Percentiles rank a stretch among this genome's conserved stretches.
phyloP scores from a whole-genome alignment of 2,888 invertebrate genomes.

The Alloplasta piceator region DNA sequence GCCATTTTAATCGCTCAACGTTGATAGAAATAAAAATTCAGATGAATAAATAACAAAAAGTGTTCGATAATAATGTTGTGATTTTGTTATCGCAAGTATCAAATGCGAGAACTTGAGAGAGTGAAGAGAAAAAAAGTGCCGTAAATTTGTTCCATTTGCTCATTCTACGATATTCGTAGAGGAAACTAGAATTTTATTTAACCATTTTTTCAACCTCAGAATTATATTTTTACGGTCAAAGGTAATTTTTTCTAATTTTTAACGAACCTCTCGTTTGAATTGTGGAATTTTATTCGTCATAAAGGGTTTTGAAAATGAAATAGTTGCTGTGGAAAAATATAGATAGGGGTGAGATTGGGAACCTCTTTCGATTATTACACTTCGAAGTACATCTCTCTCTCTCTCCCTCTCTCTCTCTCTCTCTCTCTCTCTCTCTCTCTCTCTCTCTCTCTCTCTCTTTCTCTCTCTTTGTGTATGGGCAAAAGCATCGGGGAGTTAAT shows the following conservation, averaged over 20 bases:
- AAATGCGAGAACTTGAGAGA: no score
- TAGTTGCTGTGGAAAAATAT: background rate
- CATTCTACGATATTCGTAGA: background rate
- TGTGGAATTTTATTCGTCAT: background rate
- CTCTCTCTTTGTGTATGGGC: conserved; percentile 5
- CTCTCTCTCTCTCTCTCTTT: conserved; percentile 24
- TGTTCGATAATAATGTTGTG: conserved; percentile 48
- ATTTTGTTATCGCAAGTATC: conserved; percentile 7
- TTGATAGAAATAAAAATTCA: background rate
- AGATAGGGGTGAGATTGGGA: conserved; percentile 33
- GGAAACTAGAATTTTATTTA: background rate
- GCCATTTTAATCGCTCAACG: background rate
- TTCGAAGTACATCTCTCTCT: conserved; percentile 38
- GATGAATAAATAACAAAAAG: background rate
- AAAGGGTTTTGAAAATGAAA: conserved; percentile 5
- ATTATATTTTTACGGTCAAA: background rate
- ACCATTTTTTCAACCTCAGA: background rate
- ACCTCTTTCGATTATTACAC: conserved; percentile 57
- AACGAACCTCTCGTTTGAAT: background rate
- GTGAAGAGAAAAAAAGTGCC: no score
- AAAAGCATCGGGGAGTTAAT: conserved; percentile 56
- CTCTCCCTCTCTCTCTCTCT: conserved; percentile 8
- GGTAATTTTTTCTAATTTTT: conserved; percentile 16
- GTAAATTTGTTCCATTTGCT: conserved; percentile 21
- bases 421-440: conserved; percentile 14